phyloP scores from a whole-genome alignment of 2,113 vertebrate genomes.

The Hirundichthys speculiger region DNA sequence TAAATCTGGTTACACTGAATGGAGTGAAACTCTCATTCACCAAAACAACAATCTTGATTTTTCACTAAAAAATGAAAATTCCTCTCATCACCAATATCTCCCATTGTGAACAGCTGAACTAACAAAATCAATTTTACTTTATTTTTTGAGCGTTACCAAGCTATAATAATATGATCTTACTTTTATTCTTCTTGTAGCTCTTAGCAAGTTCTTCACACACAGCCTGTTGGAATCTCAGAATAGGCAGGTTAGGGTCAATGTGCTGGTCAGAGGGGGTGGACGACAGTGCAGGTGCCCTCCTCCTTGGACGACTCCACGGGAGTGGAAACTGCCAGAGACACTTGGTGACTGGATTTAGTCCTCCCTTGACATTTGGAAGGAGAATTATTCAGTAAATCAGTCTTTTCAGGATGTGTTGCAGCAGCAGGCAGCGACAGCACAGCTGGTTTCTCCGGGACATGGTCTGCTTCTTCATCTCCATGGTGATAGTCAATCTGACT shows the following conservation, averaged over 20 bases:
- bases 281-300: slow-evolving; percentile 1
- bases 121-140: too few relatives aligned
- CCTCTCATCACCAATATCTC: too few relatives aligned
- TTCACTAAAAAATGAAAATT: too few relatives aligned
- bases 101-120: too few relatives aligned
- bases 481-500: slow-evolving; percentile 64
- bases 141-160: too few relatives aligned
- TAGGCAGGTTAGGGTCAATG: slow-evolving; percentile 75
- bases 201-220: slow-evolving; percentile 87
- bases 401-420: background rate
- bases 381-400: background rate
- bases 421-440: fast-evolving
- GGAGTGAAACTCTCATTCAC: too few relatives aligned
- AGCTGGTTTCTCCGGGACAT: background rate
- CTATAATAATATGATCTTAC: slow-evolving; percentile 20
- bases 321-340: slow-evolving; percentile 16
- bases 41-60: too few relatives aligned
- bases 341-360: background rate
- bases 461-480: slow-evolving; percentile 18
- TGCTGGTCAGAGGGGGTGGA: slow-evolving; percentile 36
- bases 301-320: slow-evolving; percentile 10
- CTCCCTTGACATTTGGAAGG: slow-evolving; percentile 30
- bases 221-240: slow-evolving; percentile 84
- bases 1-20: too few relatives aligned
- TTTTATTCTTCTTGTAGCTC: slow-evolving; percentile 80